Conservation (phyloP, 2,797 vertebrate genomes). For the Diglossa cyanea region DNA sequence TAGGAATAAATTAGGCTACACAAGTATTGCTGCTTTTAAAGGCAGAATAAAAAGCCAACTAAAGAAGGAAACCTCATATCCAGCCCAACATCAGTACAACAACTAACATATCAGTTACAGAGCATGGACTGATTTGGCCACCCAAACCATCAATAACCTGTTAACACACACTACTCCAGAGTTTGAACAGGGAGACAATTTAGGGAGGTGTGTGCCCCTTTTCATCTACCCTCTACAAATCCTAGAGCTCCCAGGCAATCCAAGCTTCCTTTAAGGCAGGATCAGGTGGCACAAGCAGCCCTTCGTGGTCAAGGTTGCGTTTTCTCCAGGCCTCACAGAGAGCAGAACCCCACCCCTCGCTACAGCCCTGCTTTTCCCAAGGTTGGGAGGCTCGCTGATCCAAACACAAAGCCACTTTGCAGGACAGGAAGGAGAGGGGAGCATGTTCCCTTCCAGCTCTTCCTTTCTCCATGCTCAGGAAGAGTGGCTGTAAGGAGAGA, state of each 20-base stretch:
- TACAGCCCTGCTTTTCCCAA: neutral
- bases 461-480: neutral
- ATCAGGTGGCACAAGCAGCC: neutral
- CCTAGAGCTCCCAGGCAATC: neutral
- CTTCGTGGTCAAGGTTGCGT: neutral
- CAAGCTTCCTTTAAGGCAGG: neutral
- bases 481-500: neutral
- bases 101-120: neutral
- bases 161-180: neutral
- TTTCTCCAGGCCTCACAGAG: neutral
- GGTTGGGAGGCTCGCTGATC: neutral
- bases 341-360: neutral
- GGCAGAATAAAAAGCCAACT: neutral
- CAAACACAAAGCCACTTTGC: fast-evolving
- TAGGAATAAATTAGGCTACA: neutral
- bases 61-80: neutral
- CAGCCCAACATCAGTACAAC: neutral
- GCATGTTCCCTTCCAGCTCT: neutral
- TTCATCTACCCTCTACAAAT: neutral
- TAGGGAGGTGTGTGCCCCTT: neutral
- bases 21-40: neutral
- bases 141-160: neutral
- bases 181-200: neutral
- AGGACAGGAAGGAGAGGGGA: neutral
- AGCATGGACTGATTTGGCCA: neutral